Percentiles rank a stretch among this genome's conserved stretches.
These are phyloP conservation scores for Phrynocephalus forsythii DNA, from an alignment of 2,797 vertebrate genomes.

Conservation along the genomic window DNA sequence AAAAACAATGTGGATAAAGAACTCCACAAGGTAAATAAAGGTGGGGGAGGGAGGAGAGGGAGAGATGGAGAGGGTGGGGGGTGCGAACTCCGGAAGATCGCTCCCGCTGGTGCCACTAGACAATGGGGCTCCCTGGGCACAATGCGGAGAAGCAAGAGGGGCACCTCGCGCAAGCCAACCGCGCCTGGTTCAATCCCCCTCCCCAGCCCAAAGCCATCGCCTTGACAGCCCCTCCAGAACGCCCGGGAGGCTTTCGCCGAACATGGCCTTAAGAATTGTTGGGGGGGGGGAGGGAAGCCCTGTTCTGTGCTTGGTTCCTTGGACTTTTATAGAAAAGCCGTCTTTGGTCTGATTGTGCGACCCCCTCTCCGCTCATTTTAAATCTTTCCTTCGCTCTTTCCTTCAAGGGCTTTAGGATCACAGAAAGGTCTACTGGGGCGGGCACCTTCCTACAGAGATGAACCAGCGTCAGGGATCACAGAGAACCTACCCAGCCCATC, in stretches of 20 bases:
- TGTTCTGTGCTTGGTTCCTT: background rate
- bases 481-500: background rate
- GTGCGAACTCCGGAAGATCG: fast-evolving
- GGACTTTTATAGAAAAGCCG: background rate
- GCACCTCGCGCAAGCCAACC: background rate
- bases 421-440: background rate
- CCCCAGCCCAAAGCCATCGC: no score
- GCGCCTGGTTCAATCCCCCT: no score
- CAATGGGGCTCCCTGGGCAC: background rate
- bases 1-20: no score
- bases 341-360: background rate
- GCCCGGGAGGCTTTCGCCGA: no score
- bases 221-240: background rate
- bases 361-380: background rate
- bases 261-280: background rate
- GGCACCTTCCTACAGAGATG: background rate
- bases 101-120: background rate
- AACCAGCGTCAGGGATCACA: background rate
- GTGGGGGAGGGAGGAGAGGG: background rate
- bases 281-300: no score
- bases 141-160: no score
- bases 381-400: background rate
- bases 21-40: fast-evolving
- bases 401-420: background rate
- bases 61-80: background rate